Percentiles rank a stretch among this genome's conserved stretches.
phyloP scores from a whole-genome alignment of 1,140 invertebrate genomes.

The Dolichoris vasculosae region DNA sequence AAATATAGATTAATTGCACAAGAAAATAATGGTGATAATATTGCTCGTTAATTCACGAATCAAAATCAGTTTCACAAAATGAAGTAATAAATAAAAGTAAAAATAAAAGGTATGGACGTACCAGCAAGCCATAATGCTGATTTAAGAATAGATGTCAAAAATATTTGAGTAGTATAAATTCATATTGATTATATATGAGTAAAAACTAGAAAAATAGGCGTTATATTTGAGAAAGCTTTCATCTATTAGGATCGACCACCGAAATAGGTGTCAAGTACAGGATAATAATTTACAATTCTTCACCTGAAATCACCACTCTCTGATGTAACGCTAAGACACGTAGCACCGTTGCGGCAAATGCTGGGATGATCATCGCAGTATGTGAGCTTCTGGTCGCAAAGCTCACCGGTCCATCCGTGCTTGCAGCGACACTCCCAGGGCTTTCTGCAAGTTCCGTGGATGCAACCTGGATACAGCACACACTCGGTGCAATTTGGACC shows the following conservation, averaged over 20 bases:
- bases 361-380: slow-evolving; percentile 83
- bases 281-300: background rate
- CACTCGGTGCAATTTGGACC: slow-evolving; percentile 88
- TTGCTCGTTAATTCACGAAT: no score
- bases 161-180: no score
- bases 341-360: slow-evolving; percentile 85
- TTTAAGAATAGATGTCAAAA: no score
- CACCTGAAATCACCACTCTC: slow-evolving; percentile 85
- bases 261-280: no score
- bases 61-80: no score
- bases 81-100: no score
- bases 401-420: slow-evolving; percentile 89
- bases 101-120: no score
- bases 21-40: no score
- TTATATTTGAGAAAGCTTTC: no score
- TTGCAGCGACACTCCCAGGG: slow-evolving; percentile 93
- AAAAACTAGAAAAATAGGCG: background rate
- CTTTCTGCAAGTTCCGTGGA: slow-evolving; percentile 86
- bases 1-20: background rate
- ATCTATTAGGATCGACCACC: no score
- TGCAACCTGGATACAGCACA: slow-evolving; percentile 89
- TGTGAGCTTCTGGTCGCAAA: slow-evolving; percentile 89
- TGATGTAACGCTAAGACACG: slow-evolving; percentile 84
- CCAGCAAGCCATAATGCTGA: no score
- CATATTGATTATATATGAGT: background rate